Percentiles rank a stretch among this genome's conserved stretches.
Evolutionary conservation across 2,113 vertebrate species (phyloP).

Genomic region (Gasterosteus nipponicus): DNA sequence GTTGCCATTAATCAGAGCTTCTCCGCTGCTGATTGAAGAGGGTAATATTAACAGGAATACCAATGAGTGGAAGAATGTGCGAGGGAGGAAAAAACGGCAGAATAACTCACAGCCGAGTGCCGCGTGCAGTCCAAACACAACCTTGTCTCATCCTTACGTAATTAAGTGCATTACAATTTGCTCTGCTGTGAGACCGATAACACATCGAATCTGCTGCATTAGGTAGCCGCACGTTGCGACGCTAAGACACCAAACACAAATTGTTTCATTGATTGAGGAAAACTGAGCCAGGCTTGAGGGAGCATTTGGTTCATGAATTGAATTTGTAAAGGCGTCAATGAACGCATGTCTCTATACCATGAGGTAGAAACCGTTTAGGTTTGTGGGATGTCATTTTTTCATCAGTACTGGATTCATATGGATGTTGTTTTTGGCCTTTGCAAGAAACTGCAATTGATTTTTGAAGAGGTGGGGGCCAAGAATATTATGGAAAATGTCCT

Average conservation of each 20-base stretch:
- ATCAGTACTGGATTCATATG: conserved; percentile 18
- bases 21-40: conserved; percentile 77
- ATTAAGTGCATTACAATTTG: conserved; percentile 57
- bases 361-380: conserved; percentile 33
- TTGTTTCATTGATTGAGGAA: conserved; percentile 66
- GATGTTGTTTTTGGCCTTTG: conserved; percentile 12
- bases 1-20: conserved; percentile 77
- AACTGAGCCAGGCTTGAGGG: conserved; percentile 45
- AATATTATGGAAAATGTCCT: conserved; percentile 3
- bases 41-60: conserved; percentile 78
- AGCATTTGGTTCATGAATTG: conserved; percentile 62
- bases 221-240: conserved; percentile 40
- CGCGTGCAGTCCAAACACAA: conserved; percentile 59
- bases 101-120: conserved; percentile 63
- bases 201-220: conserved; percentile 46
- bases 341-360: conserved; percentile 32
- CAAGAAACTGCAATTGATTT: conserved; percentile 6
- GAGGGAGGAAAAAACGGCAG: conserved; percentile 56
- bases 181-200: conserved; percentile 34
- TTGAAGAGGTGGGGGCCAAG: background rate
- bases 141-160: conserved; percentile 45
- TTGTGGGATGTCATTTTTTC: conserved; percentile 18
- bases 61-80: conserved; percentile 74
- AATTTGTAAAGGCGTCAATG: conserved; percentile 52
- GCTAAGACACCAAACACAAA: conserved; percentile 52